These are phyloP conservation scores for Lomographa bimaculata DNA, from an alignment of 2,888 invertebrate species.

Conservation along the genomic window DNA sequence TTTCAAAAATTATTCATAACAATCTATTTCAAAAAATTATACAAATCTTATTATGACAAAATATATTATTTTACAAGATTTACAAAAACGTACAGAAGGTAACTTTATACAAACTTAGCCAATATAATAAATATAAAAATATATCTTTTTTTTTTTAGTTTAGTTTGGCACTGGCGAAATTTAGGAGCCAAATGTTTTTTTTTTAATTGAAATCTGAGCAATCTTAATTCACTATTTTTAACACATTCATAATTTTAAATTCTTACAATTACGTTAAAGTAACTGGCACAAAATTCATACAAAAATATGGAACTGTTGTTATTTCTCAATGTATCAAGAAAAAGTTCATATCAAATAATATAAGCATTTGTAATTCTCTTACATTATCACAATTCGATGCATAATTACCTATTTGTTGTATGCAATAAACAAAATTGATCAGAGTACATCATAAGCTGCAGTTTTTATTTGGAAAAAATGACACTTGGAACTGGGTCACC, in stretches of 20 bases:
- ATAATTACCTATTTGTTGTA: too few relatives aligned
- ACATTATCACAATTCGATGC: too few relatives aligned
- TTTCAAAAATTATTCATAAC: constrained; percentile 66
- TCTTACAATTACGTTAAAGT: constrained; percentile 50
- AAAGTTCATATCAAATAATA: too few relatives aligned
- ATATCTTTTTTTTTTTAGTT: constrained; percentile 27
- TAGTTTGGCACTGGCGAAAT: constrained; percentile 68
- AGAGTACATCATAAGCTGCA: too few relatives aligned
- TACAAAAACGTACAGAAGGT: constrained; percentile 62
- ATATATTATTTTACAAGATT: constrained; percentile 57
- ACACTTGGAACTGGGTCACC: too few relatives aligned
- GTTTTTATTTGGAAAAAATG: too few relatives aligned
- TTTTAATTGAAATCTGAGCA: constrained; percentile 55
- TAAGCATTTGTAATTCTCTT: too few relatives aligned
- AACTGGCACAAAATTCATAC: constrained; percentile 79
- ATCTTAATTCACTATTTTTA: constrained; percentile 42
- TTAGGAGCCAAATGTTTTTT: constrained; percentile 46
- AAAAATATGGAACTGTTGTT: constrained; percentile 30
- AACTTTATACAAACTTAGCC: constrained; percentile 61
- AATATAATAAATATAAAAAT: constrained; percentile 54
- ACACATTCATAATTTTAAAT: constrained; percentile 23
- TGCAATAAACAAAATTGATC: too few relatives aligned
- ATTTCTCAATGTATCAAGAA: too few relatives aligned
- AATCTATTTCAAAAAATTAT: constrained; percentile 54
- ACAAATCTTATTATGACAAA: constrained; percentile 47